These are phyloP conservation scores for Vesta saturnalis DNA, from an alignment of 2,888 invertebrate genomes.

Conservation along the genomic window DNA sequence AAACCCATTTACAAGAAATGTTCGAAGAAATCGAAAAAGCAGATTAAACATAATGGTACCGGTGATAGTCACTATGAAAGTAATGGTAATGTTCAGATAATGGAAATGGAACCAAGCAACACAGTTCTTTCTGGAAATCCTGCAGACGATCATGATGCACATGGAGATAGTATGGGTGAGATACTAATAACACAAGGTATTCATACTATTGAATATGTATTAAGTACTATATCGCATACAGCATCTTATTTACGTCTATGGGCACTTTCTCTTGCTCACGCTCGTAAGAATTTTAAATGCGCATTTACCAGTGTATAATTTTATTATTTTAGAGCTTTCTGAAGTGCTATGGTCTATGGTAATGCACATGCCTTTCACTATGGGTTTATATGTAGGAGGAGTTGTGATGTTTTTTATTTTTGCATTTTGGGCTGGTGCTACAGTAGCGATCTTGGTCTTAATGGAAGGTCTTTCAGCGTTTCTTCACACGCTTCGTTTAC, in stretches of 20 bases:
- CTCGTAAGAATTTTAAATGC: conserved; percentile 72
- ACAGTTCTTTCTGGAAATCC: conserved; percentile 54
- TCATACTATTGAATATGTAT: conserved; percentile 96
- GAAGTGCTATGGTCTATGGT: conserved; percentile 84
- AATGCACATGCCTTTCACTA: conserved; percentile 59
- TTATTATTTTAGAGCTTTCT: conserved; percentile 71
- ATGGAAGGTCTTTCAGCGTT: conserved; percentile 95
- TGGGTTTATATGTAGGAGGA: conserved; percentile 60
- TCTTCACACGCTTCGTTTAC: conserved; percentile 86
- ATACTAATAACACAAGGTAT: conserved; percentile 94
- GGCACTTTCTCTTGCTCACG: conserved; percentile 96
- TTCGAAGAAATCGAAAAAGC: conserved; percentile 44
- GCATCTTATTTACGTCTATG: conserved; percentile 96
- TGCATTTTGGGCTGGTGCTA: conserved; percentile 81
- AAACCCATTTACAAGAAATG: conserved; percentile 84
- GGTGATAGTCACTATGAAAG: background rate
- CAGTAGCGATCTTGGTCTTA: conserved; percentile 82
- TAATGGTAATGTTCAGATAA: no score
- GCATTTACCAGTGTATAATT: background rate
- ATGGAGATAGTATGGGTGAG: conserved; percentile 77
- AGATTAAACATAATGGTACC: background rate
- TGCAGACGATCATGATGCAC: conserved; percentile 57
- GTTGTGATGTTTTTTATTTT: conserved; percentile 73
- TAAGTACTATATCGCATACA: conserved; percentile 96
- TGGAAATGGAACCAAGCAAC: background rate